Evolutionary conservation across 2,113 vertebrate species (phyloP), one percentile per base, ranked within the genome.

Genomic region (Antidorcas marsupialis): DNA sequence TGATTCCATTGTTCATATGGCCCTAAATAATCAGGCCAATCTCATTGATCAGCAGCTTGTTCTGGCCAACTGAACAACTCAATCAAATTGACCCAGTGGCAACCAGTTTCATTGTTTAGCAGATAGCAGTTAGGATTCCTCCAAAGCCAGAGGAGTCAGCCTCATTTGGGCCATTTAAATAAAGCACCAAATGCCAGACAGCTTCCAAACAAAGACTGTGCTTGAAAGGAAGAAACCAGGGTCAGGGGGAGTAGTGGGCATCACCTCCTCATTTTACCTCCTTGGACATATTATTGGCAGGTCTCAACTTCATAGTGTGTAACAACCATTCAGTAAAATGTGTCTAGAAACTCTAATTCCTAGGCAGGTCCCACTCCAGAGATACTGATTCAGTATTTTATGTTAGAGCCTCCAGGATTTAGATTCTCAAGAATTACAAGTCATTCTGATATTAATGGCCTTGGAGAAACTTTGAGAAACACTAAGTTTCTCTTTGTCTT

Each of bases 31-130:
- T 91, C 71, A 96, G 94, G 84, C 59, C 47, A 47, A 16, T 53
- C 23, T 89, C 86, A 97, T 95, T 82, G 97, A 96, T 97, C 88
- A 79, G 88, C 15, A 43, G 45, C 39, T 97, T 98, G 52, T 91
- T 98, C 90, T 97, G 60, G 57, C 64, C 79, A 97, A 95, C 91
- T 45, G 96, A 94, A 87, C 74, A 91, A 87, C 57, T 97, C 92
- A 94, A 96, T 98, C 92, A 90, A 71, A 64, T 89, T 94, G 97
- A 97, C 79, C 90, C 59, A 43, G 30, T 87, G 78, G 83, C 85
- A 76, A 76, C 94, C 64, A 83, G 76, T 88, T 91, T 88, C 53
- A 6, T 86, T 94, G 85, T 71, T 97, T 92, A 92, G 53, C 82
- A 94, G 94, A 91, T 0, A 87, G 39, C 13, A 83, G 86, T 67